Evolutionary conservation across 1,140 invertebrate species (phyloP), one percentile per base, ranked within the genome.

Genomic region (Cotesia typhae): DNA sequence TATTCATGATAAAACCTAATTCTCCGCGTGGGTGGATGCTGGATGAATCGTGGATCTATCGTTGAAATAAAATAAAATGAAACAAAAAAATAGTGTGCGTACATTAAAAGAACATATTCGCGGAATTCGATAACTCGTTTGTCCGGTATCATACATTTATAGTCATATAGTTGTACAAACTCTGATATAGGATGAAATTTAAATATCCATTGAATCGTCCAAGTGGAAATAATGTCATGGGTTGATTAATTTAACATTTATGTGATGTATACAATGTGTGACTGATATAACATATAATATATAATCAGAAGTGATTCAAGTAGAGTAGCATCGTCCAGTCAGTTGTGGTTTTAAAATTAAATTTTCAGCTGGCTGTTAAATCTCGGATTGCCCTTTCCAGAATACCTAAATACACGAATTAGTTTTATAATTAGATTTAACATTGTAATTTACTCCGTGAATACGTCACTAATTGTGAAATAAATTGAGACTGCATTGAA

Each of bases 401-500:
- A 37, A 28, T 59, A 61, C 60, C 35, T 67, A 72, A 74, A 47
- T 47, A 47, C 41, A 47, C 6, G 2, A 47, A 47, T 47, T 47
- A 47, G 6, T 47, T 7, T 9, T 47, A 47, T 47, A 47, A 47
- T 47, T 47, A 47, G 41, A 47, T 47, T 61, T 38, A 55, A 61
- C 53, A 47, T 65, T 20, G 51, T 47, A 38, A 68, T 68, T 14
- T 5, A 52, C 41, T 6, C 35, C 5, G 60, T 77, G 74, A 77
- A 77, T 77, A 41, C 69, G 14, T 66, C 67, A 75, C 74, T 77
- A 75, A 77, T 77, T 77, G 72, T 74, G 67, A 47, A 59, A 75
- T 72, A 75, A 75, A 77, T 77, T 77, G 72, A 72, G 67, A 47
- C 41, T 9, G 41, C 5, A 47, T 47, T 47, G 2, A 47, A 51